Evolutionary conservation across 1,140 invertebrate species (phyloP).

Genomic region (Magallana ariakensis): DNA sequence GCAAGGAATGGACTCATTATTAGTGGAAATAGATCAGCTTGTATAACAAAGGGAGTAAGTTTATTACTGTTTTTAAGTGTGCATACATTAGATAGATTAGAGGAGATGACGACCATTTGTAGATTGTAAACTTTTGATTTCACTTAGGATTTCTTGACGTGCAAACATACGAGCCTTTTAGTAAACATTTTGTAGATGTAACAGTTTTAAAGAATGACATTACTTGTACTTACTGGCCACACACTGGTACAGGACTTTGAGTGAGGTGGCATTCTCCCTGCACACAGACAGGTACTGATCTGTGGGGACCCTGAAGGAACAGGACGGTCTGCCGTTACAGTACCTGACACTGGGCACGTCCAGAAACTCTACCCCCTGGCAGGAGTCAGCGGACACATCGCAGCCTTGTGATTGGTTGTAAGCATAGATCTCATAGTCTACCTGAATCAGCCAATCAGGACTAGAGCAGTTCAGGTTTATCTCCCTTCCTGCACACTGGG

Average conservation of each 20-base stretch:
- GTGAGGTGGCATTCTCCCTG: conserved; percentile 41
- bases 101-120: too few relatives aligned
- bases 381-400: conserved; percentile 19
- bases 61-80: too few relatives aligned
- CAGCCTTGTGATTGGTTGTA: conserved; percentile 12
- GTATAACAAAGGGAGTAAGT: too few relatives aligned
- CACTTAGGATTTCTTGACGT: too few relatives aligned
- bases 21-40: too few relatives aligned
- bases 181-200: too few relatives aligned
- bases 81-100: too few relatives aligned
- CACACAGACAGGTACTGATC: conserved; percentile 22
- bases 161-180: too few relatives aligned
- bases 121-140: too few relatives aligned
- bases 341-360: conserved; percentile 38
- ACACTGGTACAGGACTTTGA: conserved; percentile 51
- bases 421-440: conserved; percentile 47
- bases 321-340: conserved; percentile 46
- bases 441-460: conserved; percentile 37
- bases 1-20: too few relatives aligned
- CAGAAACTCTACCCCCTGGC: conserved; percentile 42
- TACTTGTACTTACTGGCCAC: conserved; percentile 47
- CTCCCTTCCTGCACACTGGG: conserved; percentile 43
- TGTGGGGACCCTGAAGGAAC: conserved; percentile 42
- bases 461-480: conserved; percentile 47
- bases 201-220: too few relatives aligned